Base-by-base conservation (phyloP, 2,888 invertebrate species). In the Drosophila ustulata region DNA sequence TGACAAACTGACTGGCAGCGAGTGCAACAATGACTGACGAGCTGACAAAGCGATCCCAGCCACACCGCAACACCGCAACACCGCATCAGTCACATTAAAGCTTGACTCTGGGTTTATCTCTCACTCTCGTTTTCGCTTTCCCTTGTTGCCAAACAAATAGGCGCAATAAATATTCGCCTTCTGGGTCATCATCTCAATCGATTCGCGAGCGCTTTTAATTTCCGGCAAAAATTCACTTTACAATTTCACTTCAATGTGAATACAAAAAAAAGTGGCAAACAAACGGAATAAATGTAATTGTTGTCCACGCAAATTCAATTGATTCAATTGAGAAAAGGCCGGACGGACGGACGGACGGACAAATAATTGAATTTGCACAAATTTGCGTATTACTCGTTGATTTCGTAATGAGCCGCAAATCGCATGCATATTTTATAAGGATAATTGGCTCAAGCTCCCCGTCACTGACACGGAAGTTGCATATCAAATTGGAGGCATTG, bases 11-110 rank as follows among this genome's bases (percentile, higher is more conserved):
- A 66, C 68, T 63, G 50, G 53, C 65, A 83, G 70, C 67, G 69
- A 74, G 66, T 75, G 82, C 75, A 81, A 71, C 78, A 75, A 73
- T 77, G 75, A 68, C 71, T 77, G 71, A 69, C 71, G 75, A 39
- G 39, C 50, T 68, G 65, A 75, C 75, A 65, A 62, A 51, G 68
- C 68, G 73, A 58, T 63, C 13, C 67, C 57, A 66, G 69, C 69
- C 4, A 53, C 59, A 56, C 18, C 18, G 18, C 18, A 18, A 53
- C 59, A 56, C 2, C 18, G 18, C 18, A 18, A 47, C 65, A 53
- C 59, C 59, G 51, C 65, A 74, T 66, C 66, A 66, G 49, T 77
- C 65, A 62, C 62, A 77, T 62, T 65, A 67, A 77, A 58, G 56
- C 45, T 55, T 11, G 51, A 62, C 30, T 55, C 30, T n/a, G 39